Percentiles rank a stretch among this genome's conserved stretches.
These are phyloP conservation scores for Tor tambroides DNA, from an alignment of 2,113 vertebrate genomes.

Conservation along the genomic window DNA sequence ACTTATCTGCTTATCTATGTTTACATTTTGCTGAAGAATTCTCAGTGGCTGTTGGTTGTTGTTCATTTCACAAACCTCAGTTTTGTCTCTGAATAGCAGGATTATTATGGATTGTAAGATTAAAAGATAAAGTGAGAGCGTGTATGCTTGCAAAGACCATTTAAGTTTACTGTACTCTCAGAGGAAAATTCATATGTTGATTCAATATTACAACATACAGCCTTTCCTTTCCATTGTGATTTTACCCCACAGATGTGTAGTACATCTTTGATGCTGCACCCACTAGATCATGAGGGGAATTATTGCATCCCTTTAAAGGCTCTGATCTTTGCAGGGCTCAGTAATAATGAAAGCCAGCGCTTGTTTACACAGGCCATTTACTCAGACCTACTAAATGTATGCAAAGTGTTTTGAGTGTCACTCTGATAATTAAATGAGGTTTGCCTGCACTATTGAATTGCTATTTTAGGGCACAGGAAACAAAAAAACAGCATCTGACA, in stretches of 20 bases:
- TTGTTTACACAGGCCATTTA: conserved; percentile 14
- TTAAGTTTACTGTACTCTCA: not conserved
- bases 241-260: not conserved
- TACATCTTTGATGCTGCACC: not conserved
- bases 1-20: too few relatives aligned
- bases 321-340: not conserved
- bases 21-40: not conserved
- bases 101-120: not conserved
- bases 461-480: not conserved
- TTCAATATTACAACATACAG: not conserved
- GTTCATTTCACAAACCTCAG: not conserved
- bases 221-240: not conserved
- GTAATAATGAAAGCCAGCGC: not conserved
- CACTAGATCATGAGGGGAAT: not conserved
- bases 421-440: not conserved
- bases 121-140: not conserved
- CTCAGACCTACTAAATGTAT: not conserved
- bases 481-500: not conserved
- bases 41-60: not conserved
- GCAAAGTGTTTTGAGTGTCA: conserved; percentile 21
- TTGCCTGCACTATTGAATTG: not conserved
- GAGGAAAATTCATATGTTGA: not conserved
- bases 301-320: not conserved
- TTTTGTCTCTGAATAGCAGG: not conserved
- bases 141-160: not conserved